phyloP scores from a whole-genome alignment of 2,113 vertebrate species.

The Trematocara marginatum region DNA sequence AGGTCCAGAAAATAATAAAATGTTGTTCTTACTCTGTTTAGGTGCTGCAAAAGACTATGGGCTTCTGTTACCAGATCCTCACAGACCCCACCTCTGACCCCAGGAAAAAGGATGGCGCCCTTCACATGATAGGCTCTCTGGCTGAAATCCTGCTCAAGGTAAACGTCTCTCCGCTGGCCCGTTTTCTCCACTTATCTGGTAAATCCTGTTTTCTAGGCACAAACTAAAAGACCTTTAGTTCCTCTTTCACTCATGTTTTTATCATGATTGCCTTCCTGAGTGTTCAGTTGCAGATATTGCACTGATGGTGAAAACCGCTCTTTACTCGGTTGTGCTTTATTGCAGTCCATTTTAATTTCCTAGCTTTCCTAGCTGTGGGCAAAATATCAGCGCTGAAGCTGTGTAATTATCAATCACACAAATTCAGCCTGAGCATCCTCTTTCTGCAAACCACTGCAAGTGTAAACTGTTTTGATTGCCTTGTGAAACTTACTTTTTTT shows the following conservation, averaged over 20 bases:
- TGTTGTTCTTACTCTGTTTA: conserved; percentile 33
- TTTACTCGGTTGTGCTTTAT: background rate
- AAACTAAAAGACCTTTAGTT: background rate
- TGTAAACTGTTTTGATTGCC: background rate
- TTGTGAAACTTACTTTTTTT: background rate
- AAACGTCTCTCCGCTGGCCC: background rate
- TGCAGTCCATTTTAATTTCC: background rate
- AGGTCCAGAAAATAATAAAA: background rate
- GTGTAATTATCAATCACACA: background rate
- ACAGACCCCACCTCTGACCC: conserved; percentile 90
- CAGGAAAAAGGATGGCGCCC: conserved; percentile 95
- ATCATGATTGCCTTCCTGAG: background rate
- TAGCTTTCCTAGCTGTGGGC: background rate
- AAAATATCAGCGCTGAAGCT: background rate
- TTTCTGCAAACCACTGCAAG: background rate
- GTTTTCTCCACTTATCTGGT: background rate
- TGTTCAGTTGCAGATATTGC: background rate
- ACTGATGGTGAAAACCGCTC: background rate
- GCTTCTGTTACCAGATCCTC: conserved; percentile 97
- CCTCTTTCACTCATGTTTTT: background rate
- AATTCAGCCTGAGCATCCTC: background rate
- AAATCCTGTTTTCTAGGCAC: background rate
- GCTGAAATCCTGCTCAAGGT: conserved; percentile 98
- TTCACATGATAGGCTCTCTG: conserved; percentile 98
- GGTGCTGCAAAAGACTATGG: conserved; percentile 98